These are phyloP conservation scores for Scaptomyza flava DNA, from an alignment of 2,888 invertebrate species.

Conservation along the genomic window DNA sequence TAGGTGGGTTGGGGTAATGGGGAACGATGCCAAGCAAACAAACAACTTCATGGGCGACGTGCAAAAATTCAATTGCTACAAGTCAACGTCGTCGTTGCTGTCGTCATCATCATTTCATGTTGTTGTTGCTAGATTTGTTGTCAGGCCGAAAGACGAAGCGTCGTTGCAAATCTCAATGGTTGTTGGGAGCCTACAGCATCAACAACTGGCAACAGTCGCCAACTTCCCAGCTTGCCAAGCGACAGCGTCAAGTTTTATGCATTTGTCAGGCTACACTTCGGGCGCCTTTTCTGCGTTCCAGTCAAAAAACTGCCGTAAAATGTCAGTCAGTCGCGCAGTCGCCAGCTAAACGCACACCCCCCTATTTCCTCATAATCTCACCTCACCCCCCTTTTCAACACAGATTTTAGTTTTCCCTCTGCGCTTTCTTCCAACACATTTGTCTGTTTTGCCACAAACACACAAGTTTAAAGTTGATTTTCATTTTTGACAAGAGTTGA, in stretches of 20 bases:
- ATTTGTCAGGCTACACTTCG: conserved; percentile 79
- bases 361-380: not conserved
- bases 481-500: conserved; percentile 79
- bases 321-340: conserved; percentile 75
- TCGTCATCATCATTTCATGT: conserved; percentile 42
- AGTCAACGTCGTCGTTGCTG: conserved; percentile 41
- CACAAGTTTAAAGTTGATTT: conserved; percentile 59
- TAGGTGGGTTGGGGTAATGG: conserved; percentile 23
- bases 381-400: conserved; percentile 18
- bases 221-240: conserved; percentile 35
- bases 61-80: conserved; percentile 81
- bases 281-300: conserved; percentile 51
- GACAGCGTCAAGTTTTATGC: conserved; percentile 66
- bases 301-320: conserved; percentile 65
- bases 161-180: conserved; percentile 58
- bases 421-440: conserved; percentile 78
- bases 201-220: conserved; percentile 28
- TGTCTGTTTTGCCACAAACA: conserved; percentile 65
- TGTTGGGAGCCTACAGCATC: conserved; percentile 22
- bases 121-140: conserved; percentile 19
- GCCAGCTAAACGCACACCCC: conserved; percentile 1
- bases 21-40: conserved; percentile 72
- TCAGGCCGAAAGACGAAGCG: conserved; percentile 26
- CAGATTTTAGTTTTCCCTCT: conserved; percentile 38
- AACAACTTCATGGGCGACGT: conserved; percentile 81